These are phyloP conservation scores for Drosophila paramelanica DNA, from an alignment of 2,888 invertebrate species.

Conservation along the genomic window DNA sequence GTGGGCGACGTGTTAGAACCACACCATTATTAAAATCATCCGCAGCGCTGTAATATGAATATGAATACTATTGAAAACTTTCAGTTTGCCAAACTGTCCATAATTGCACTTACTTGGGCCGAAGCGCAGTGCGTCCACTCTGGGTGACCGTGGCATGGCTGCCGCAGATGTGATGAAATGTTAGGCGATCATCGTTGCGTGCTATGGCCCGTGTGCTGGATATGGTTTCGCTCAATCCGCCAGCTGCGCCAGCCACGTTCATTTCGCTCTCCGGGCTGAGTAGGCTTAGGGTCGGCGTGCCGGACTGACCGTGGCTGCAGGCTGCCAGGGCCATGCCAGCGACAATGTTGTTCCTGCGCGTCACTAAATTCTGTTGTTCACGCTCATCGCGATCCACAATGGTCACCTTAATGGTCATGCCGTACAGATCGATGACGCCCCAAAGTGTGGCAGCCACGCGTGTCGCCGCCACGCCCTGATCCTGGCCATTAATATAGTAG, in stretches of 20 bases:
- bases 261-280: slow-evolving; percentile 84
- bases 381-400: slow-evolving; percentile 93
- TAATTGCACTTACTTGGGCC: slow-evolving; percentile 91
- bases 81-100: slow-evolving; percentile 34
- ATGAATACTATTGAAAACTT: neutral
- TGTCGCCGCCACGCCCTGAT: slow-evolving; percentile 95
- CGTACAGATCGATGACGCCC: slow-evolving; percentile 98
- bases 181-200: slow-evolving; percentile 89
- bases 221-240: slow-evolving; percentile 70
- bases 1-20: slow-evolving; percentile 93
- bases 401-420: slow-evolving; percentile 96
- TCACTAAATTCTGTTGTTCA: slow-evolving; percentile 91
- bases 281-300: slow-evolving; percentile 82
- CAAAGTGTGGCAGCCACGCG: slow-evolving; percentile 92
- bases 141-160: slow-evolving; percentile 96
- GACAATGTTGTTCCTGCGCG: slow-evolving; percentile 88
- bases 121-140: slow-evolving; percentile 94
- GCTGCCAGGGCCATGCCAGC: slow-evolving; percentile 53
- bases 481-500: slow-evolving; percentile 96
- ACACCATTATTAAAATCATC: slow-evolving; percentile 98
- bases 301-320: slow-evolving; percentile 53
- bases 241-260: slow-evolving; percentile 78
- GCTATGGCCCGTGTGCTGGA: slow-evolving; percentile 65
- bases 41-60: slow-evolving; percentile 88
- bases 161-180: slow-evolving; percentile 96